These are phyloP conservation scores for Pyxicephalus adspersus DNA, from an alignment of 2,113 vertebrate genomes.

Conservation along the genomic window DNA sequence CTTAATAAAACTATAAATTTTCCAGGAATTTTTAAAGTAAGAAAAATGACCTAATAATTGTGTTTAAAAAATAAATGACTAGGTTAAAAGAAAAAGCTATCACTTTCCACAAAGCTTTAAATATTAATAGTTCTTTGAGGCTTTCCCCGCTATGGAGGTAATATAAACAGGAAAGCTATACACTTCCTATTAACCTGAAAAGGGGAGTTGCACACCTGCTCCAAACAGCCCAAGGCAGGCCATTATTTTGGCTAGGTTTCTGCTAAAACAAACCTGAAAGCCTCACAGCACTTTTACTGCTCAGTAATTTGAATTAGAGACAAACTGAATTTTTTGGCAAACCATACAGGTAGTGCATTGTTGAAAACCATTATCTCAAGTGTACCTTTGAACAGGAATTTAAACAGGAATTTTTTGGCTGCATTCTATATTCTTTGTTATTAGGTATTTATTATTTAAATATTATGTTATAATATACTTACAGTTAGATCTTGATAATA, in stretches of 20 bases:
- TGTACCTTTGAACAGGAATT: too few species aligned
- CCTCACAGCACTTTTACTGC: slow-evolving; percentile 51
- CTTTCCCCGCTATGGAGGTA: neutral
- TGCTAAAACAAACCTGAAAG: neutral
- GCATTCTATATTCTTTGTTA: too few species aligned
- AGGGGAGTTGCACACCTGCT: slow-evolving; percentile 46
- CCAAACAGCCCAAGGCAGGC: slow-evolving; percentile 54
- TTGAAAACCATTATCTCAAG: too few species aligned
- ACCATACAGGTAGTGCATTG: too few species aligned
- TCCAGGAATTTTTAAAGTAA: neutral
- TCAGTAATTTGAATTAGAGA: neutral
- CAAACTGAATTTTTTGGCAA: neutral
- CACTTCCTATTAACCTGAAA: slow-evolving; percentile 52
- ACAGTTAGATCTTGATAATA: too few species aligned
- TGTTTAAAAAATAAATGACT: slow-evolving; percentile 45
- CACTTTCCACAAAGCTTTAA: slow-evolving; percentile 45
- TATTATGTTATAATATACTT: too few species aligned
- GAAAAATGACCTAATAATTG: slow-evolving; percentile 30
- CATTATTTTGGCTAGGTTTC: slow-evolving; percentile 51
- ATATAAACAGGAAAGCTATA: slow-evolving; percentile 30
- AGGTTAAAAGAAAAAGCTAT: slow-evolving; percentile 5
- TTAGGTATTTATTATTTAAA: too few species aligned
- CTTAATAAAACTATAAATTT: slow-evolving; percentile 19
- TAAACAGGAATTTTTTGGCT: neutral
- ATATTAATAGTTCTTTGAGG: slow-evolving; percentile 32